phyloP scores from a whole-genome alignment of 2,113 vertebrate species.

The Mus musculus region DNA sequence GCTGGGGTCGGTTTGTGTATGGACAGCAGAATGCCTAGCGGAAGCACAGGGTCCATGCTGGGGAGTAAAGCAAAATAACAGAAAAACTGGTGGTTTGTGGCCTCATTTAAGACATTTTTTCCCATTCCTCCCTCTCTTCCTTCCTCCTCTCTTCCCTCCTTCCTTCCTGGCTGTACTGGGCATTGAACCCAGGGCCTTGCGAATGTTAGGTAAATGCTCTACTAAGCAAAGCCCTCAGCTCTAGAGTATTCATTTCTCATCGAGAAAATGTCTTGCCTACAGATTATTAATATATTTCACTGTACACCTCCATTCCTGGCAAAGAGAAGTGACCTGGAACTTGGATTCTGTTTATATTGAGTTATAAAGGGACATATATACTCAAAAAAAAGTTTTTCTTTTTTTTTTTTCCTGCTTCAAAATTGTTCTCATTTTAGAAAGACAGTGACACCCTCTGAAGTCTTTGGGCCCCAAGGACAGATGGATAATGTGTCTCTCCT shows the following conservation, averaged over 20 bases:
- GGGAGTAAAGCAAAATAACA: background rate
- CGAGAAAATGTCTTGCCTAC: background rate
- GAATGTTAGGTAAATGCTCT: background rate
- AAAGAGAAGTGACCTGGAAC: constrained; percentile 16
- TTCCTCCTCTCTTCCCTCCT: background rate
- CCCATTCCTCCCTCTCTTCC: background rate
- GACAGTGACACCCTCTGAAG: background rate
- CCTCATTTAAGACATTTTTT: background rate
- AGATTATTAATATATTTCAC: constrained; percentile 9
- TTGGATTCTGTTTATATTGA: background rate
- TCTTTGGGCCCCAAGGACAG: background rate
- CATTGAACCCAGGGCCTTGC: background rate
- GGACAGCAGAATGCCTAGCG: background rate
- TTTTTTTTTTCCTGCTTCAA: background rate
- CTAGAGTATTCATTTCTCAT: background rate
- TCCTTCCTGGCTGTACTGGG: background rate
- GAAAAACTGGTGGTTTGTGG: background rate
- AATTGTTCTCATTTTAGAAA: constrained; percentile 8
- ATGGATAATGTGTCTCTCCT: background rate
- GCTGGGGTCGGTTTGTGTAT: background rate
- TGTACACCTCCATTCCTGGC: background rate
- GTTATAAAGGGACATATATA: background rate
- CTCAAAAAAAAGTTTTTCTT: background rate
- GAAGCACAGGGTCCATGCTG: background rate
- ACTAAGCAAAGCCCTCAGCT: background rate